phyloP scores from a whole-genome alignment of 1,140 invertebrate species.

The Gryon sp. region DNA sequence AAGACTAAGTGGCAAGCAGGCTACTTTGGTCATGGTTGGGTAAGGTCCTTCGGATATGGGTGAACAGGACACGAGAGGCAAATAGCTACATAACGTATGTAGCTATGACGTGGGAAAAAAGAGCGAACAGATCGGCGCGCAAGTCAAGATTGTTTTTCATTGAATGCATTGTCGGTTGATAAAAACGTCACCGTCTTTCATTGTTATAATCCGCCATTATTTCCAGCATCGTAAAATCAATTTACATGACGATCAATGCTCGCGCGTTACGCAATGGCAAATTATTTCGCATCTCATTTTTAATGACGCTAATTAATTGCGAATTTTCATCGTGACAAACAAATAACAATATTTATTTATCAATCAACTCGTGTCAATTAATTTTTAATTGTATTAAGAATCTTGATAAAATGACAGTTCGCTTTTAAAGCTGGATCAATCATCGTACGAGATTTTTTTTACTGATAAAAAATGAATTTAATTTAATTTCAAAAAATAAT shows the following conservation, averaged over 20 bases:
- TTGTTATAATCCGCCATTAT: conserved; percentile 60
- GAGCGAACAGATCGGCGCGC: conserved; percentile 66
- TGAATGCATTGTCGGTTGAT: conserved; percentile 54
- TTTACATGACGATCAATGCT: conserved; percentile 32
- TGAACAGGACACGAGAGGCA: conserved; percentile 75
- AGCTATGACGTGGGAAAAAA: conserved; percentile 72
- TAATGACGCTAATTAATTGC: too few species aligned
- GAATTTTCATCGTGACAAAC: too few species aligned
- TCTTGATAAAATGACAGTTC: too few species aligned
- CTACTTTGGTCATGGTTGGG: conserved; percentile 75
- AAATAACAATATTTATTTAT: too few species aligned
- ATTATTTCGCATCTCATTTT: conserved; percentile 31
- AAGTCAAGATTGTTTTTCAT: conserved; percentile 59
- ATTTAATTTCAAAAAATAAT: too few species aligned
- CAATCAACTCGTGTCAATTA: too few species aligned
- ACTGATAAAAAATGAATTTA: too few species aligned
- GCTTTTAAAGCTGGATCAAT: too few species aligned
- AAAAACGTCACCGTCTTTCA: conserved; percentile 58
- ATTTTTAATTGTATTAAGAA: too few species aligned
- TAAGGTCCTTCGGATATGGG: conserved; percentile 78
- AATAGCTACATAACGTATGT: conserved; percentile 60
- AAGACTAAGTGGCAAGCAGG: conserved; percentile 55
- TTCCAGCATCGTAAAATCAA: conserved; percentile 58
- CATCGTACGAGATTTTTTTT: too few species aligned
- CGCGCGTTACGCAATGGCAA: conserved; percentile 26